Base-by-base conservation (phyloP, 2,888 invertebrate genomes). In the Cheilosia grossa region DNA sequence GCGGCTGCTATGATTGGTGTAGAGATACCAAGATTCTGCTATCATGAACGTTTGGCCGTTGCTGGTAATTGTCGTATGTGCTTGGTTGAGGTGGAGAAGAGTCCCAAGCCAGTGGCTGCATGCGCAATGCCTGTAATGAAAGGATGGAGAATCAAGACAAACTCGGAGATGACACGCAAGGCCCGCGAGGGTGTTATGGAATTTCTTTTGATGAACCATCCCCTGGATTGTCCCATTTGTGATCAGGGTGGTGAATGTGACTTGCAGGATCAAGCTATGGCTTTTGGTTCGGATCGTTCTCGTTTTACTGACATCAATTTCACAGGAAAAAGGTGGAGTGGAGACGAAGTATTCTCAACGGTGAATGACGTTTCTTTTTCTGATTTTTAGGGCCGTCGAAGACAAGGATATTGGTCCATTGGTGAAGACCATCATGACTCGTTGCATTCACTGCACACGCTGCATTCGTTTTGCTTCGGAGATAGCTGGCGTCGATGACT, bases 61-160 rank as follows among this genome's bases (percentile, higher is more conserved):
- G 99, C 99, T 87, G 99, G 99, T 56, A 99, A 99, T 93, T 99
- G 99, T 91, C 95, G 99, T 87, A 99, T 99, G 99, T 99, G 99
- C 92, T 94, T 99, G 33, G 99, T 99, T 0, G 99, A 99, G 93
- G 98, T 99, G 13, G 99, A 99, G 91, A 99, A 98, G 91, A 98
- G 98, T 51, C 96, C 98, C 1, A 98, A 99, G 94, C 99, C 99
- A 0, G 97, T 98, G 0, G 99, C 99, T 9, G 98, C 99, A 0
- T 99, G 99, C 92, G 99, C 99, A 15, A 99, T 99, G 99, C 99
- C 99, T 0, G 99, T 99, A 0, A 98, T 99, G 99, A 99, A 99
- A 92, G 99, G 99, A n/a, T 98, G 98, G 99, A 95, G 97, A 87
- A 95, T 99, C 21, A 99, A 99, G 92, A 99, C 99, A 21, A 97